Percentiles rank a stretch among this genome's conserved stretches.
These are phyloP conservation scores for Aplidium turbinatum DNA, from an alignment of 23 tunicate genomes.

Conservation along the genomic window DNA sequence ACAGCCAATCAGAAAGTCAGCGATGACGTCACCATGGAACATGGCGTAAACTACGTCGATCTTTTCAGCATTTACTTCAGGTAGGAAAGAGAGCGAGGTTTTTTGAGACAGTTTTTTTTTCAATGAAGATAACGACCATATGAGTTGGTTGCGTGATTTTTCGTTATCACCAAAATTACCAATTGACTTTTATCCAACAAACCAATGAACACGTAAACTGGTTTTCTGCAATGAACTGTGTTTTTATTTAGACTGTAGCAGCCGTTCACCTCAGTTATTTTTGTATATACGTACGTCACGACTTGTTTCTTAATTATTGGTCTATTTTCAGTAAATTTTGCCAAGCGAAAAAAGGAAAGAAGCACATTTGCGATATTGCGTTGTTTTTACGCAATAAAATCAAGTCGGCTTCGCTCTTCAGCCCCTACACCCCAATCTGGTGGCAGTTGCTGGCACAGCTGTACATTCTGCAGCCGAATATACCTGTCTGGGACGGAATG, in stretches of 20 bases:
- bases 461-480: constrained; percentile 61
- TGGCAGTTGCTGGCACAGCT: constrained; percentile 79
- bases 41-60: constrained; percentile 32
- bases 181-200: background rate
- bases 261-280: too few species aligned
- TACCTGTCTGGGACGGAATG: constrained; percentile 42
- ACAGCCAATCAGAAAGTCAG: constrained; percentile 42
- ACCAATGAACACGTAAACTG: background rate
- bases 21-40: background rate
- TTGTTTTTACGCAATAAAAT: constrained; percentile 32
- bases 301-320: too few species aligned
- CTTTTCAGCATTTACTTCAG: constrained; percentile 58
- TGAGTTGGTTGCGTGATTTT: too few species aligned
- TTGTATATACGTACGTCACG: too few species aligned
- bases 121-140: too few species aligned
- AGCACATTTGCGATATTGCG: constrained; percentile 34
- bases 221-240: background rate
- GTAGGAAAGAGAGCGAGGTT: too few species aligned
- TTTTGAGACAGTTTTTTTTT: too few species aligned
- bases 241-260: too few species aligned
- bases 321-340: constrained; percentile 66
- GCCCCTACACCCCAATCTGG: constrained; percentile 40
- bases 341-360: constrained; percentile 17
- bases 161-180: too few species aligned
- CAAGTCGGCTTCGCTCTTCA: constrained; percentile 9